Evolutionary conservation across 2,113 vertebrate genomes (phyloP).

Genomic region (Gopherus evgoodei): DNA sequence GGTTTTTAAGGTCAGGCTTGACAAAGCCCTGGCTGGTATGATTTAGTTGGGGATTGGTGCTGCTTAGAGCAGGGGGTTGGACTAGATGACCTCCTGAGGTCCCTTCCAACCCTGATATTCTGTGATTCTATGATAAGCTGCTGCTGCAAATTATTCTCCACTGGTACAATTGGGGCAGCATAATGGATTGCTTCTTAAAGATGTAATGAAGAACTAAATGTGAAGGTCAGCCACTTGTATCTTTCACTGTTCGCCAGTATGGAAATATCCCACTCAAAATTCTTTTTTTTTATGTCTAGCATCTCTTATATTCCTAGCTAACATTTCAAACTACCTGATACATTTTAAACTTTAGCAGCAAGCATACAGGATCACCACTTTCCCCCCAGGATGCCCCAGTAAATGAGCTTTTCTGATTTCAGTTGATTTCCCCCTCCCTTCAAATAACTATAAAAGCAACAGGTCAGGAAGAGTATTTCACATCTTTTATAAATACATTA

Average conservation of each 20-base stretch:
- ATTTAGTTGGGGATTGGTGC: too few species aligned
- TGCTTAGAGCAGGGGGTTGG: too few species aligned
- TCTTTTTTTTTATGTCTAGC: background rate
- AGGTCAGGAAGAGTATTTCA: background rate
- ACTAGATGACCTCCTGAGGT: too few species aligned
- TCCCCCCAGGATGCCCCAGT: background rate
- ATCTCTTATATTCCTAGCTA: background rate
- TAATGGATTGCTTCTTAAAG: background rate
- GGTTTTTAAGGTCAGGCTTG: too few species aligned
- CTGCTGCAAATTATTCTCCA: background rate
- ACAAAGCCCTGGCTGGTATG: too few species aligned
- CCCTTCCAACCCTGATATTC: too few species aligned
- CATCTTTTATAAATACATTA: background rate
- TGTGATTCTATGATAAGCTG: background rate
- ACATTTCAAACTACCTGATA: background rate
- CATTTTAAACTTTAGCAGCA: background rate
- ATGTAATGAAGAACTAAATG: background rate
- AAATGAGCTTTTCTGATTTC: background rate
- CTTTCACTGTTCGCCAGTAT: background rate
- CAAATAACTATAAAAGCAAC: accelerated
- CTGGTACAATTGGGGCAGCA: background rate
- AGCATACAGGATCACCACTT: background rate
- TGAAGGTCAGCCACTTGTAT: background rate
- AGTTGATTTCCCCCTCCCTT: background rate
- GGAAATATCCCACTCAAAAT: background rate